phyloP scores from a whole-genome alignment of 2,113 vertebrate genomes.

The Centropus bengalensis region DNA sequence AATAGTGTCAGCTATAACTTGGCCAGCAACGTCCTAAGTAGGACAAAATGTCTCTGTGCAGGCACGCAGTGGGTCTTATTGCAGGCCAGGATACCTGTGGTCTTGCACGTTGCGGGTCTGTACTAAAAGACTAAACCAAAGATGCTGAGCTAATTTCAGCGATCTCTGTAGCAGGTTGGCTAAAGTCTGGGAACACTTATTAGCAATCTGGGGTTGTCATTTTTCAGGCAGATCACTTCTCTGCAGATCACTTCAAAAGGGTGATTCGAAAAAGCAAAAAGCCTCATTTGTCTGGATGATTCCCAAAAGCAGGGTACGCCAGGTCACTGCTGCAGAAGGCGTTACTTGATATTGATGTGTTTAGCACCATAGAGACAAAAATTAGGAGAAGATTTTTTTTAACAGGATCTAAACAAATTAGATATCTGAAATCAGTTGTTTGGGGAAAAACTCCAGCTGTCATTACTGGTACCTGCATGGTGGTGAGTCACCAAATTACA shows the following conservation, averaged over 20 bases:
- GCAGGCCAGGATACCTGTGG: not conserved
- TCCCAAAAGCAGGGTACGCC: constrained; percentile 15
- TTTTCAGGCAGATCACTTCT: not conserved
- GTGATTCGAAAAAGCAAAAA: not conserved
- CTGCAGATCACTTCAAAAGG: not conserved
- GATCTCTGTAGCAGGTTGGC: not conserved
- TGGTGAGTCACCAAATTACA: constrained; percentile 9
- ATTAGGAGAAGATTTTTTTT: not conserved
- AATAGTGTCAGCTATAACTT: not conserved
- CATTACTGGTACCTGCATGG: not conserved
- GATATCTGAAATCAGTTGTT: not conserved
- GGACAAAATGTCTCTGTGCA: not conserved
- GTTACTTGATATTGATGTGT: not conserved
- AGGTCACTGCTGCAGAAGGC: not conserved
- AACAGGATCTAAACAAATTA: not conserved
- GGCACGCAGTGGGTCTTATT: accelerated
- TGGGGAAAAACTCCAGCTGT: constrained; percentile 12
- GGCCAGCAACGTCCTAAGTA: not conserved
- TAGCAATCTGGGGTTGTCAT: not conserved
- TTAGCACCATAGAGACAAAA: constrained; percentile 19
- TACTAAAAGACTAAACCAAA: not conserved
- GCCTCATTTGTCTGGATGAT: not conserved
- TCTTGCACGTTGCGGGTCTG: not conserved
- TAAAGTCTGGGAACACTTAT: not conserved
- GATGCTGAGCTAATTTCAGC: not conserved